phyloP scores from a whole-genome alignment of 2,113 vertebrate species.

The Ellobius talpinus region DNA sequence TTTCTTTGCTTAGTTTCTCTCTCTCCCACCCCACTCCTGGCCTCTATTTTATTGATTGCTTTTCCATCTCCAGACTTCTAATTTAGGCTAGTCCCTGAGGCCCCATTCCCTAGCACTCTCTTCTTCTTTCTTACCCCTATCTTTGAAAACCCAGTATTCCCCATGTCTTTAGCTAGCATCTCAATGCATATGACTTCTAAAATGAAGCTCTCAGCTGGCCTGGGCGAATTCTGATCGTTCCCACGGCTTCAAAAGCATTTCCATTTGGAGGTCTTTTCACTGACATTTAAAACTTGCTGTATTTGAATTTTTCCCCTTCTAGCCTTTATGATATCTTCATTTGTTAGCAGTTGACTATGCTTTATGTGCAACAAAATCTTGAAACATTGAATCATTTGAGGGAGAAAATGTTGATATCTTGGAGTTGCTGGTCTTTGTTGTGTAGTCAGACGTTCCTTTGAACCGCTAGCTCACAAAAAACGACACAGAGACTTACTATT shows the following conservation, averaged over 20 bases:
- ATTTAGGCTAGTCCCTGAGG: conserved; percentile 59
- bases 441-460: neutral
- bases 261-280: conserved; percentile 30
- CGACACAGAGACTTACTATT: neutral
- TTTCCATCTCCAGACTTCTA: conserved; percentile 67
- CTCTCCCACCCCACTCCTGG: neutral
- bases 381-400: neutral
- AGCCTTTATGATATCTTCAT: conserved; percentile 15
- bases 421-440: neutral
- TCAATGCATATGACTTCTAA: conserved; percentile 40
- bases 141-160: conserved; percentile 40
- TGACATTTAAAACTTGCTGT: conserved; percentile 43
- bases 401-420: neutral
- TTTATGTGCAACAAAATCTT: neutral
- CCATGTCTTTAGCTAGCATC: conserved; percentile 53
- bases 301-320: conserved; percentile 29
- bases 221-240: conserved; percentile 53
- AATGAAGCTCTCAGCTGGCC: conserved; percentile 52
- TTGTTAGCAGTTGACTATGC: neutral
- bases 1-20: neutral
- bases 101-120: conserved; percentile 39
- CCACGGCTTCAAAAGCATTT: conserved; percentile 53
- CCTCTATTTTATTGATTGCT: conserved; percentile 52
- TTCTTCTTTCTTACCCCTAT: conserved; percentile 36
- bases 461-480: neutral